Evolutionary conservation across 2,113 vertebrate genomes (phyloP).

Genomic region (Polyodon spathula): DNA sequence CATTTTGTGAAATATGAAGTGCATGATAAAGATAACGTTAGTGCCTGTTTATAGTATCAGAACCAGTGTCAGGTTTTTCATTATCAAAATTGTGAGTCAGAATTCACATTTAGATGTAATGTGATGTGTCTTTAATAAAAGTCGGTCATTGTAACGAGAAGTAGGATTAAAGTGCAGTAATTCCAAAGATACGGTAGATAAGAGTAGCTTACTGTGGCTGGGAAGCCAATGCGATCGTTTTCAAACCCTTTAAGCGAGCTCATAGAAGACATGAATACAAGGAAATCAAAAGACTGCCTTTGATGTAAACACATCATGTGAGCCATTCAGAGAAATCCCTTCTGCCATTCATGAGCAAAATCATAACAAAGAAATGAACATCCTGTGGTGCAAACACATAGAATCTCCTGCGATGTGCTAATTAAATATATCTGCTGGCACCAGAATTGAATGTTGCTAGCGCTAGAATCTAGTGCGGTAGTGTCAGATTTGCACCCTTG

Average conservation of each 20-base stretch:
- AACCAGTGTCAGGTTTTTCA: too few relatives aligned
- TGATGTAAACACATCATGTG: slow-evolving; percentile 22
- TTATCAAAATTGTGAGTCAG: neutral
- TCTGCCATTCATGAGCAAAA: too few relatives aligned
- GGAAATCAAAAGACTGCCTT: slow-evolving; percentile 26
- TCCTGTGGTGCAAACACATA: too few relatives aligned
- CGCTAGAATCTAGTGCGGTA: too few relatives aligned
- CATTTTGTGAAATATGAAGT: too few relatives aligned
- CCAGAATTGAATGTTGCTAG: too few relatives aligned
- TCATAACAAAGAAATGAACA: too few relatives aligned
- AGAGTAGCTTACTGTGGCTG: neutral
- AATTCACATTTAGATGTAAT: neutral
- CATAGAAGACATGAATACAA: neutral
- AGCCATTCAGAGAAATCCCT: slow-evolving; percentile 12
- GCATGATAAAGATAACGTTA: too few relatives aligned
- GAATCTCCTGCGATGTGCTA: too few relatives aligned
- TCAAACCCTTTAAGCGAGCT: slow-evolving; percentile 1
- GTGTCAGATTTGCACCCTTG: too few relatives aligned
- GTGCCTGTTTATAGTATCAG: neutral
- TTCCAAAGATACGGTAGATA: neutral
- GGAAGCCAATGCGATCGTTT: neutral
- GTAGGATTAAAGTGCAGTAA: neutral
- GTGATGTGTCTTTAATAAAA: neutral
- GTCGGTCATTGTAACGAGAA: neutral
- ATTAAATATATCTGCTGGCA: too few relatives aligned